These are phyloP conservation scores for Heliocidaris tuberculata DNA, from an alignment of 35 echinoderm and acorn worm genomes.

Conservation along the genomic window DNA sequence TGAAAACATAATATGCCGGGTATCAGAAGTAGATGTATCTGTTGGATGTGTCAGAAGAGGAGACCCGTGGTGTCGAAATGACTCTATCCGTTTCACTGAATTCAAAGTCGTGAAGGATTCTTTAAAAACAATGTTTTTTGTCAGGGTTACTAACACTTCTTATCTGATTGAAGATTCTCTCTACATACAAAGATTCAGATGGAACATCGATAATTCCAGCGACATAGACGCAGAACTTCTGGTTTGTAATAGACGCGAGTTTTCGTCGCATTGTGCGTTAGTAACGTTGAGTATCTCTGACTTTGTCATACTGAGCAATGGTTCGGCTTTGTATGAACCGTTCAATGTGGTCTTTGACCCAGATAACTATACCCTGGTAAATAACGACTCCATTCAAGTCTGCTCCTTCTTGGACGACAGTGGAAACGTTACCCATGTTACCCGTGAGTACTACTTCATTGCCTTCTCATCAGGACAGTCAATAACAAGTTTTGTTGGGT, in stretches of 20 bases:
- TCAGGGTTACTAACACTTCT: neutral
- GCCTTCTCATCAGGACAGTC: neutral
- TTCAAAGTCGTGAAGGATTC: neutral
- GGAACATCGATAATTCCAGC: neutral
- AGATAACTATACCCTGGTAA: neutral
- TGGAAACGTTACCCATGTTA: neutral
- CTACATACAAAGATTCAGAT: neutral
- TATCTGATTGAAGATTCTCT: neutral
- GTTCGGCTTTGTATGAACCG: neutral
- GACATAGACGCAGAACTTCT: neutral
- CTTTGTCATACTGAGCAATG: neutral
- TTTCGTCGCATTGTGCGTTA: neutral
- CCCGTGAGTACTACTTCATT: neutral
- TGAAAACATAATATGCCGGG: neutral
- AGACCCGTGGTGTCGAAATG: neutral
- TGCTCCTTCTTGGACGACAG: neutral
- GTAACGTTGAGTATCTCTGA: neutral
- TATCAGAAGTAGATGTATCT: neutral
- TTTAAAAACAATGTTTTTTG: neutral
- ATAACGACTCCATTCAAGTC: conserved; percentile 29
- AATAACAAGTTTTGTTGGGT: neutral
- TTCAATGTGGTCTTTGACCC: neutral
- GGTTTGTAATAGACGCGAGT: neutral
- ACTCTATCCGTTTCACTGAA: neutral
- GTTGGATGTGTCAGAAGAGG: neutral